Evolutionary conservation across 2,113 vertebrate species (phyloP), one percentile per base, ranked within the genome.

Genomic region (Todiramphus chloris): DNA sequence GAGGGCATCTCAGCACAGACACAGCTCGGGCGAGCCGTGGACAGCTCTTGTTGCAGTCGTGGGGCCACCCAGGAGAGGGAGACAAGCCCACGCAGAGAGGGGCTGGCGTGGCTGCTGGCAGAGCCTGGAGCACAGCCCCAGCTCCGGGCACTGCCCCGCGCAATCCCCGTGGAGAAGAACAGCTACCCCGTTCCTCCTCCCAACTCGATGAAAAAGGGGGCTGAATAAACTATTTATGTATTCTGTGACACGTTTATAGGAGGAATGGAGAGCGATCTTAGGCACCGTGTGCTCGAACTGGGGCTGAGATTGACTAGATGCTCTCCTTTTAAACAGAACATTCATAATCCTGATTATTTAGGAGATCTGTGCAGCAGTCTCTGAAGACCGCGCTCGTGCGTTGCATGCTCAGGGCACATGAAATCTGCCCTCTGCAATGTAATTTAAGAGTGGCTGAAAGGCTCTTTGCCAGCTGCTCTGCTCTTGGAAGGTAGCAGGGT

Each of bases 51-150:
- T 3, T 93, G 91, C 91, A 93, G 73, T 62, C 11, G 13, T 28
- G 13, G 5, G 27, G 53, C 39, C 89, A 84, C 92, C 96, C 96
- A 3, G 89, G 58, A 97, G 96, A 94, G 96, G 96, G 96, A 96
- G 96, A 95, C 94, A 93, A 21, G 90, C 24, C 10, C 90, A 27
- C 13, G 12, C 82, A 15, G 74, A 81, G 31, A 18, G 9, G 2
- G 7, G 64, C 25, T 43, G 6, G 59, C 4, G 4, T 30, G 50
- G n/a, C 24, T 11, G 2, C 75, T 25, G n/a, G 69, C 63, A 55
- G 53, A 35, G 56, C 75, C 25, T n/a, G 0, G 7, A 35, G 77
- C 78, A 48, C 37, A 43, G 58, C 64, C 84, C 56, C 37, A 43
- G 58, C 64, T 43, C 13, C 53, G 18, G 4, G 5, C 86, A n/a